Percentiles rank a stretch among this genome's conserved stretches.
phyloP scores from a whole-genome alignment of 2,888 invertebrate species.

The Acanthococcus lagerstroemiae region DNA sequence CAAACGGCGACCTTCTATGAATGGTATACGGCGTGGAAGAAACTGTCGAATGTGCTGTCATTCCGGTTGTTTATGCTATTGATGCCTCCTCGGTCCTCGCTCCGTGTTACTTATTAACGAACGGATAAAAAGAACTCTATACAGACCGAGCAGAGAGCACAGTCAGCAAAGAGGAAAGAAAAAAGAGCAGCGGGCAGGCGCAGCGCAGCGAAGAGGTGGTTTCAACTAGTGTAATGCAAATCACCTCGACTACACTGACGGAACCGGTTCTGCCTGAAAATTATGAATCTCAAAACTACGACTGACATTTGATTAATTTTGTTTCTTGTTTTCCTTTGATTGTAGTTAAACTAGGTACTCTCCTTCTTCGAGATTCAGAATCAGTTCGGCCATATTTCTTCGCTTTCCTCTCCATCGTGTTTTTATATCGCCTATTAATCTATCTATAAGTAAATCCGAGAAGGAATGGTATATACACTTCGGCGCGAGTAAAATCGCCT shows the following conservation, averaged over 20 bases:
- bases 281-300: slow-evolving; percentile 30
- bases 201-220: slow-evolving; percentile 16
- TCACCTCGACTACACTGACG: slow-evolving; percentile 17
- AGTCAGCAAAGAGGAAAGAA: not conserved
- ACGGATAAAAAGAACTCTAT: slow-evolving; percentile 4
- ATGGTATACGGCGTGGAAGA: not conserved
- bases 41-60: slow-evolving; percentile 25
- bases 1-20: too few relatives aligned
- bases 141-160: not conserved
- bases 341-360: slow-evolving; percentile 28
- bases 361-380: slow-evolving; percentile 24
- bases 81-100: slow-evolving; percentile 1
- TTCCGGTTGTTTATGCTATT: slow-evolving; percentile 22
- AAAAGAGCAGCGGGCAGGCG: not conserved
- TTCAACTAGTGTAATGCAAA: slow-evolving; percentile 29
- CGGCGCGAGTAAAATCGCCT: slow-evolving; percentile 12
- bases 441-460: slow-evolving; percentile 31
- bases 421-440: slow-evolving; percentile 28
- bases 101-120: slow-evolving; percentile 15
- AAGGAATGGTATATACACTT: slow-evolving; percentile 16
- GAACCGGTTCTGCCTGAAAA: slow-evolving; percentile 27
- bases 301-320: slow-evolving; percentile 31
- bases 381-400: slow-evolving; percentile 31
- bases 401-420: slow-evolving; percentile 16
- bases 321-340: slow-evolving; percentile 30